Percentiles rank a stretch among this genome's conserved stretches.
Conservation (phyloP, 2,113 vertebrate genomes). For the Pseudopipra pipra region DNA sequence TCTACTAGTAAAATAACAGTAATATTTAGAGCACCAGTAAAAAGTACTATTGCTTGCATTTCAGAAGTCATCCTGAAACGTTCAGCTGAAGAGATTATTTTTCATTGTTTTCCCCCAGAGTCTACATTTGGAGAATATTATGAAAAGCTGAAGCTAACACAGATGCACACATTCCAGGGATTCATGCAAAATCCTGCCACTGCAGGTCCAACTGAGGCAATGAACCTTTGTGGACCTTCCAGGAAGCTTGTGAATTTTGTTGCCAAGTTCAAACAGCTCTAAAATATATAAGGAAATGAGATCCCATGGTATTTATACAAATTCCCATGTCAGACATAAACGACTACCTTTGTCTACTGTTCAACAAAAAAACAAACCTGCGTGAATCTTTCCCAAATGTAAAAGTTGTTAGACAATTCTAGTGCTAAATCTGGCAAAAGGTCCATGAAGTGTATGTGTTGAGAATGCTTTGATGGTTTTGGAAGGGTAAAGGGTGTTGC, state of each 20-base stretch:
- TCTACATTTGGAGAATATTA: constrained; percentile 41
- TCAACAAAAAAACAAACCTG: background rate
- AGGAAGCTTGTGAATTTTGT: constrained; percentile 54
- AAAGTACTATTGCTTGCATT: background rate
- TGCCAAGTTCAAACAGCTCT: constrained; percentile 41
- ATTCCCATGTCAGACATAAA: constrained; percentile 53
- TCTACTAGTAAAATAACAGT: background rate
- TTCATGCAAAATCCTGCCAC: background rate
- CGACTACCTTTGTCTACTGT: constrained; percentile 31
- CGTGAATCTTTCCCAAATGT: constrained; percentile 3
- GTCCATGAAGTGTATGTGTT: background rate
- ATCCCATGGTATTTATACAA: constrained; percentile 29
- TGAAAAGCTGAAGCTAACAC: background rate
- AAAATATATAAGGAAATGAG: constrained; percentile 47
- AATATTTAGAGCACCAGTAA: background rate
- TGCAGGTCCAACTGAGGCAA: background rate
- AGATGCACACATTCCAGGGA: background rate
- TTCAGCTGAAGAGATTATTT: background rate
- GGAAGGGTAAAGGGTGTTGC: background rate
- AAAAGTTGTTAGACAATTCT: background rate
- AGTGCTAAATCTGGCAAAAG: background rate
- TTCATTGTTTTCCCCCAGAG: background rate
- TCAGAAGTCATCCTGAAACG: background rate
- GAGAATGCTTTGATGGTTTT: background rate
- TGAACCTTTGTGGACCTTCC: constrained; percentile 48